Evolutionary conservation across 2,888 invertebrate species (phyloP).

Genomic region (Tolmerus cingulatus): DNA sequence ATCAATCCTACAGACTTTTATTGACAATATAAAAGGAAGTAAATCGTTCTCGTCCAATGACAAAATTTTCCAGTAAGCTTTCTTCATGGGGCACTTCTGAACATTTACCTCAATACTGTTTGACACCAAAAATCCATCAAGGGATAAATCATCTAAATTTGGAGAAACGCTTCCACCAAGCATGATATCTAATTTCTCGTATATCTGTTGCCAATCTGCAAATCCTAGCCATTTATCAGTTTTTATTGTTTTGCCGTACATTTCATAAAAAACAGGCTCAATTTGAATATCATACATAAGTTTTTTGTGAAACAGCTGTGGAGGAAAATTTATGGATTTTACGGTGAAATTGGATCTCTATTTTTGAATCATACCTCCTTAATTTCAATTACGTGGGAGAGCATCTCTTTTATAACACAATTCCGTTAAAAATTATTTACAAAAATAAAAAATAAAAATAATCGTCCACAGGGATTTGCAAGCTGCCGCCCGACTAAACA

Average conservation of each 20-base stretch:
- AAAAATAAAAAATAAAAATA: too few relatives aligned
- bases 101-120: constrained; percentile 40
- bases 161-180: background rate
- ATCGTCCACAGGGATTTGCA: background rate
- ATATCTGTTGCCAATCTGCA: constrained; percentile 46
- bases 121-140: background rate
- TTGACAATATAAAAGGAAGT: background rate
- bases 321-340: background rate
- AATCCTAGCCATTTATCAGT: constrained; percentile 47
- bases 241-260: constrained; percentile 12
- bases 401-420: background rate
- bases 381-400: background rate
- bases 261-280: constrained; percentile 27
- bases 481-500: background rate
- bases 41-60: background rate
- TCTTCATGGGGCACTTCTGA: background rate
- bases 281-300: constrained; percentile 39
- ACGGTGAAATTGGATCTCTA: background rate
- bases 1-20: background rate
- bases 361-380: background rate
- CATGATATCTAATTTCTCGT: constrained; percentile 34
- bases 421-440: background rate
- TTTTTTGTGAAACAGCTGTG: constrained; percentile 36
- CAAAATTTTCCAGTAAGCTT: background rate
- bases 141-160: background rate